Percentiles rank a stretch among this genome's conserved stretches.
Evolutionary conservation across 2,113 vertebrate genomes (phyloP).

Genomic region (Genyomyrus donnyi): DNA sequence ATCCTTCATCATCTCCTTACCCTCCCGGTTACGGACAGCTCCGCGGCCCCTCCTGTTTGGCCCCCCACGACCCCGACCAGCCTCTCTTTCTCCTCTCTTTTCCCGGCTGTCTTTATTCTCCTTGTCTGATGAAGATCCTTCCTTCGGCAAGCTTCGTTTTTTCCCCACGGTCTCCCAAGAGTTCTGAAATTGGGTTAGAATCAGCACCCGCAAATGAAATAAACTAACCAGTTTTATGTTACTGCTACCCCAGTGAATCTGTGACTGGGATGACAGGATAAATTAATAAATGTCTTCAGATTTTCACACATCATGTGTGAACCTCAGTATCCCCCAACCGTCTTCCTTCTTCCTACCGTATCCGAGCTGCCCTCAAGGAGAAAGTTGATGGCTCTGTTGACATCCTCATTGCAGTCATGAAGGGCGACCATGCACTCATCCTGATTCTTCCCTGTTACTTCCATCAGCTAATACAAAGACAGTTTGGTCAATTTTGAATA

Average conservation of each 20-base stretch:
- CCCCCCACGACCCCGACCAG: conserved; percentile 71
- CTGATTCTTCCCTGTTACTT: conserved; percentile 90
- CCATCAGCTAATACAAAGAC: conserved; percentile 72
- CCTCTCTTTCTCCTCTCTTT: conserved; percentile 78
- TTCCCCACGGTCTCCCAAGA: conserved; percentile 97
- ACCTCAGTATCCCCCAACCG: neutral
- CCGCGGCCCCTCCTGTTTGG: conserved; percentile 76
- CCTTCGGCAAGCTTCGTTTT: conserved; percentile 85
- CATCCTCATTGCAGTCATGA: conserved; percentile 86
- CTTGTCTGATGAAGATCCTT: conserved; percentile 72
- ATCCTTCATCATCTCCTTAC: conserved; percentile 45
- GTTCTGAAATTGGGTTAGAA: conserved; percentile 57
- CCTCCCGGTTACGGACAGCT: conserved; percentile 72
- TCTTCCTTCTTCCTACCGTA: conserved; percentile 56
- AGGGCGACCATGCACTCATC: conserved; percentile 91
- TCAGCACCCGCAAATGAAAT: neutral
- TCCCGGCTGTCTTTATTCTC: conserved; percentile 83
- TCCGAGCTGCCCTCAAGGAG: conserved; percentile 85
- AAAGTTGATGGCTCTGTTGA: conserved; percentile 92
- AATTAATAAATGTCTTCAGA: neutral
- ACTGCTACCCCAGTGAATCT: neutral
- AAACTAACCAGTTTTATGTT: neutral
- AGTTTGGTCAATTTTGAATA: neutral
- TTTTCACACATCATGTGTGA: neutral
- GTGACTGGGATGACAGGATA: neutral